A percentile compares a stretch with the other conserved stretches of the same genome.
phyloP scores from a whole-genome alignment of 2,888 invertebrate species.

The Elaeidobius kamerunicus region DNA sequence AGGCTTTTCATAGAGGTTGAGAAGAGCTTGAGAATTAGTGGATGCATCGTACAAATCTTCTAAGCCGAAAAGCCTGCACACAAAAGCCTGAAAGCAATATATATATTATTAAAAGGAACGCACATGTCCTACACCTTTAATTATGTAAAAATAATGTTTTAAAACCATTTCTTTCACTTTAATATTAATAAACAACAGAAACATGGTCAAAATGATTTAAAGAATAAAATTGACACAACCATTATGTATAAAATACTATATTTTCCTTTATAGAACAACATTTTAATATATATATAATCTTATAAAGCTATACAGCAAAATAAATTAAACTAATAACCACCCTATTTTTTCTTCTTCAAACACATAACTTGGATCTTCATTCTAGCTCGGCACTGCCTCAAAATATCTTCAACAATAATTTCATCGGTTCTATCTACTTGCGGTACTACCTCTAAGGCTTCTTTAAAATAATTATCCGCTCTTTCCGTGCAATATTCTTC shows the following conservation, averaged over 20 bases:
- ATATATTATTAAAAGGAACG: too few species aligned
- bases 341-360: slow-evolving; percentile 45
- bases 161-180: too few species aligned
- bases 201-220: too few species aligned
- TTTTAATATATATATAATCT: too few species aligned
- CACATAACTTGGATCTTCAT: slow-evolving; percentile 70
- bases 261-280: too few species aligned
- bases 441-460: slow-evolving; percentile 77
- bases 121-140: too few species aligned
- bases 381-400: slow-evolving; percentile 59
- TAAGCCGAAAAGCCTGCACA: slow-evolving; percentile 65
- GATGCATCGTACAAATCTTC: slow-evolving; percentile 58
- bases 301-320: too few species aligned
- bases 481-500: slow-evolving; percentile 51
- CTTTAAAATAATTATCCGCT: slow-evolving; percentile 64
- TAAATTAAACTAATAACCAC: too few species aligned
- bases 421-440: slow-evolving; percentile 56
- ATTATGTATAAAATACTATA: too few species aligned
- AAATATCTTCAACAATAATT: slow-evolving; percentile 58
- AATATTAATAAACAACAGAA: too few species aligned
- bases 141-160: too few species aligned
- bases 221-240: too few species aligned
- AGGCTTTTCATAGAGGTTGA: slow-evolving; percentile 53
- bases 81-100: slow-evolving; percentile 62
- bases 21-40: slow-evolving; percentile 44